Evolutionary conservation across 2,888 invertebrate genomes (phyloP).

Genomic region (Andrena bucephala): DNA sequence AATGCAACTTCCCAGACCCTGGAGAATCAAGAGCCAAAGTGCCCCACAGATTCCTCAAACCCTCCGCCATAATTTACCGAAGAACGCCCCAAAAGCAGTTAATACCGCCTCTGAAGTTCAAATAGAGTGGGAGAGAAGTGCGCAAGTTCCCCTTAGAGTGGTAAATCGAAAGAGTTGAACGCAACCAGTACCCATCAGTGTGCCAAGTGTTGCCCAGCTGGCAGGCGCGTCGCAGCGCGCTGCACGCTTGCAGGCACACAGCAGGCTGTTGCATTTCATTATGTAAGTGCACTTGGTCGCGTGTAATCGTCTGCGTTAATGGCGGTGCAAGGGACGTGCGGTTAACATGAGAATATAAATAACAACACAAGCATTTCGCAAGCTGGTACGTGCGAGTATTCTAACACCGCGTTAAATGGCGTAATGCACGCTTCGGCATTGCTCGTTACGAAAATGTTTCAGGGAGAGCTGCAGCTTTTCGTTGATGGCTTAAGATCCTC

Average conservation of each 20-base stretch:
- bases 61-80: background rate
- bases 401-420: conserved; percentile 46
- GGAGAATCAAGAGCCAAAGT: too few species aligned
- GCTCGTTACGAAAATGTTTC: conserved; percentile 37
- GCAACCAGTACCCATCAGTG: background rate
- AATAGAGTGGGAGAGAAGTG: conserved; percentile 12
- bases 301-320: conserved; percentile 47
- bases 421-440: conserved; percentile 18
- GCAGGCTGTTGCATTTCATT: conserved; percentile 47
- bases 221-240: background rate
- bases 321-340: conserved; percentile 30
- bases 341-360: conserved; percentile 57
- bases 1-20: too few species aligned
- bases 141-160: background rate
- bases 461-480: too few species aligned
- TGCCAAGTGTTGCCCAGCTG: background rate
- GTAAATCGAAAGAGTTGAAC: background rate
- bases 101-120: background rate
- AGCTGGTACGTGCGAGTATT: conserved; percentile 33
- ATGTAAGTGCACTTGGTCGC: conserved; percentile 50
- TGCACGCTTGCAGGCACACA: conserved; percentile 15
- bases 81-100: background rate
- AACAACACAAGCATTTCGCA: conserved; percentile 47
- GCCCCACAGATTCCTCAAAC: background rate
- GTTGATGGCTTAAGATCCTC: too few species aligned